A percentile compares a stretch with the other conserved stretches of the same genome.
phyloP scores from a whole-genome alignment of 2,888 invertebrate genomes.

The Hirudinaria manillensis region DNA sequence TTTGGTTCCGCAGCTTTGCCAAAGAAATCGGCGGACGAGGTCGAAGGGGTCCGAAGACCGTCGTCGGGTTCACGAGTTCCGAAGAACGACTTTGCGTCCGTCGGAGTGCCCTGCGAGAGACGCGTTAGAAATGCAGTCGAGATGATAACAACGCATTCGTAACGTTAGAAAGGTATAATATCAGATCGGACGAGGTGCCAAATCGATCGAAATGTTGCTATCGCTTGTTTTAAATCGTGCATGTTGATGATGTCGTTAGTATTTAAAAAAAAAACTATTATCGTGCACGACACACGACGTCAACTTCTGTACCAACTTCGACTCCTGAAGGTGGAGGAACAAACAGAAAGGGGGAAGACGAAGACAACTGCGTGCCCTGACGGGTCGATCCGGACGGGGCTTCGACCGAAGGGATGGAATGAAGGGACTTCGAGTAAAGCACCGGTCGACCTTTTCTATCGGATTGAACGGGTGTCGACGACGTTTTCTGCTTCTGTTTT shows the following conservation, averaged over 20 bases:
- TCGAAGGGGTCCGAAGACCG: neutral
- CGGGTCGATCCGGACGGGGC: neutral
- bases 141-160: neutral
- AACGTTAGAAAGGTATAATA: neutral
- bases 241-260: neutral
- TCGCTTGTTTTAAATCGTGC: no score
- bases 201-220: no score
- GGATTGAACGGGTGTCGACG: neutral
- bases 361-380: neutral
- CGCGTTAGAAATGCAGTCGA: neutral
- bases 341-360: slow-evolving; percentile 2
- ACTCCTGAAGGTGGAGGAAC: neutral
- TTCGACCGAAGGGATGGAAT: neutral
- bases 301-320: no score
- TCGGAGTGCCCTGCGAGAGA: neutral
- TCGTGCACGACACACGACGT: no score
- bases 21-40: neutral
- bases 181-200: no score
- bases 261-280: no score
- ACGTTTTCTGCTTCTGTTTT: slow-evolving; percentile 5
- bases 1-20: neutral
- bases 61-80: neutral
- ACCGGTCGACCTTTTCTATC: neutral
- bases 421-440: neutral
- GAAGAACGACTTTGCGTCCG: neutral